Evolutionary conservation across 2,797 vertebrate genomes (phyloP).

Genomic region (Sebastes flavidus): DNA sequence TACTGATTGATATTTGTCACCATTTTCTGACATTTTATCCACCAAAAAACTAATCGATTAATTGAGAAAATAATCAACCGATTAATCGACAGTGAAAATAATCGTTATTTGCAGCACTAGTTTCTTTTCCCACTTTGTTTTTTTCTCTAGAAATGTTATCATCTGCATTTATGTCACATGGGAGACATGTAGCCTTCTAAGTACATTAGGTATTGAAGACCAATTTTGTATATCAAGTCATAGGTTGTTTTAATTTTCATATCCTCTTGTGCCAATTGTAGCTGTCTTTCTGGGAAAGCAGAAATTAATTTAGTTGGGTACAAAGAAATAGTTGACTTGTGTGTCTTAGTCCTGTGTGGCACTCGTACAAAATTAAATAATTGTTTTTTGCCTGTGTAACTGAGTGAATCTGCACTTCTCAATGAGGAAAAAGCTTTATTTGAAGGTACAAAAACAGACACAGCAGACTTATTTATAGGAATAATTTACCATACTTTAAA

Average conservation of each 20-base stretch:
- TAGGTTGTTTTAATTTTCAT: constrained; percentile 16
- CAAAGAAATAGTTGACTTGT: neutral
- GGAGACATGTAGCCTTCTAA: neutral
- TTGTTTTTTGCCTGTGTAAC: constrained; percentile 18
- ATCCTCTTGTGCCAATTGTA: constrained; percentile 69
- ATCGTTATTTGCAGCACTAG: no score
- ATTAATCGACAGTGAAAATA: no score
- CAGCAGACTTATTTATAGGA: constrained; percentile 88
- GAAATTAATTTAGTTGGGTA: constrained; percentile 14
- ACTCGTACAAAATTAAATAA: constrained; percentile 37
- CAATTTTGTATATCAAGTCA: constrained; percentile 11
- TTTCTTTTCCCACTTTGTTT: neutral
- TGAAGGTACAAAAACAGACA: constrained; percentile 92
- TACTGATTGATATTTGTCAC: accelerated
- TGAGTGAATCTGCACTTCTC: constrained; percentile 45
- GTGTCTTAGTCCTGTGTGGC: constrained; percentile 23
- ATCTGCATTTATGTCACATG: neutral
- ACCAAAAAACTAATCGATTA: no score
- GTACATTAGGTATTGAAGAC: neutral
- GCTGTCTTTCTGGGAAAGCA: constrained; percentile 47
- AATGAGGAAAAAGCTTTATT: constrained; percentile 86
- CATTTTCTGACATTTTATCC: no score
- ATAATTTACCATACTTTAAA: constrained; percentile 92
- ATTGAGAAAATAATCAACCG: no score
- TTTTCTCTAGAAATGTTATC: neutral